Evolutionary conservation across 2,113 vertebrate species (phyloP), one percentile per base, ranked within the genome.

Genomic region (Calypte anna): DNA sequence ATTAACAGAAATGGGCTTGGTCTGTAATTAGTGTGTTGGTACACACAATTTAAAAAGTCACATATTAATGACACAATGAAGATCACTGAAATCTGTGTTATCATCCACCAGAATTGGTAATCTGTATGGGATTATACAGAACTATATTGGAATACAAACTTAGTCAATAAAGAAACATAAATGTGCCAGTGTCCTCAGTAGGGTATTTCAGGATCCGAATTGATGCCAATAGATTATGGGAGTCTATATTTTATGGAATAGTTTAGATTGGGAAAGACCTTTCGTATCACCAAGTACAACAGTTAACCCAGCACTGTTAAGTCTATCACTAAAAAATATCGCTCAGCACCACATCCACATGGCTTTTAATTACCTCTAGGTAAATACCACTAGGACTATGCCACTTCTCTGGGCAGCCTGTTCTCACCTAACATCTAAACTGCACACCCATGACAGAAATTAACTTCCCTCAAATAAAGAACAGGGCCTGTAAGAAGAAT

Each of bases 151-250:
- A 81, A 51, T 33, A 46, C 1, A 9, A 63, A 4, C 62, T 86
- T 51, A 70, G 19, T 43, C 31, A 53, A 10, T 23, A 38, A 82
- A 55, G 16, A 57, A 59, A 30, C n/a, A 36, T 18, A 72, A 27
- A 48, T 30, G 3, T 30, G 19, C 13, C 28, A 16, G 1, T 30
- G 25, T 3, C 16, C 12, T 74, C 13, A 36, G 14, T 0, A 61
- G 15, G 5, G 57, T 23, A 14, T 3, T 9, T 64, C 15, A 50
- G 23, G 14, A 83, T 5, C 7, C 69, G 36, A 54, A 30, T 3
- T 48, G 6, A 43, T 79, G 5, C 10, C 50, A 59, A 44, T 4
- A 62, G 21, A 63, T 76, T 51, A 33, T 20, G 8, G 7, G 12
- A 59, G 10, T 38, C 27, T 74, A 5, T 19, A 69, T 4, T 31